Base-by-base conservation (phyloP, 2,888 invertebrate species). In the Drosophila buzzatii region DNA sequence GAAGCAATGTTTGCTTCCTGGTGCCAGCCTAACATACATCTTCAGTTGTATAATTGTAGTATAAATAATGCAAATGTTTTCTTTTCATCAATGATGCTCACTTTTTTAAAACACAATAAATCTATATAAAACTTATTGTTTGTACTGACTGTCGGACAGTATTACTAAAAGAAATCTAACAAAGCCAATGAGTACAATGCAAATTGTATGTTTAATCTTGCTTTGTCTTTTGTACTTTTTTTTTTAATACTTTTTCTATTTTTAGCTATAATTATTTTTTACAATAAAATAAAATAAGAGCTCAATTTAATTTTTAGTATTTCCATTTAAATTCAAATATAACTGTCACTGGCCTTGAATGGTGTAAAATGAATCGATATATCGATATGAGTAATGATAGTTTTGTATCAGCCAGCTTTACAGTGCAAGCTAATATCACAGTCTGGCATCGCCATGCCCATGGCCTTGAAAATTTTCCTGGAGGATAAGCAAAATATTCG, bases 31-130 rank as follows among this genome's bases (percentile, higher is more conserved):
- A 35, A 62, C 47, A 47, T 31, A 58, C 42, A 35, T 61, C 20
- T 58, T 44, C 49, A 44, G 47, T 74, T 57, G 39, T 44, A 45
- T 60, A 52, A 70, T 63, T 66, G 31, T 52, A 63, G 58, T 89
- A 77, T 83, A 84, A 63, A 83, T 88, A 76, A 69, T 42, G 63
- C 55, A 64, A 70, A 49, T 47, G 55, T 55, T 49, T 71, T 44
- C 47, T 63, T 68, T 70, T 57, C 64, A 76, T 76, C 75, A 76
- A 81, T 64, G 62, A 63, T 67, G 74, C 71, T 78, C 65, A 83
- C 63, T 68, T 61, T 70, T 80, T 83, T 35, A 44, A 61, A 18
- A 65, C 37, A 49, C 56, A 42, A 42, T 42, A 44, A 37, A 20
- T 41, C 55, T 7, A 41, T 18, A 53, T 23, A 35, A 37, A 37